Percentiles rank a stretch among this genome's conserved stretches.
These are phyloP conservation scores for Metopia argyrocephala DNA, from an alignment of 2,888 invertebrate genomes.

Conservation along the genomic window DNA sequence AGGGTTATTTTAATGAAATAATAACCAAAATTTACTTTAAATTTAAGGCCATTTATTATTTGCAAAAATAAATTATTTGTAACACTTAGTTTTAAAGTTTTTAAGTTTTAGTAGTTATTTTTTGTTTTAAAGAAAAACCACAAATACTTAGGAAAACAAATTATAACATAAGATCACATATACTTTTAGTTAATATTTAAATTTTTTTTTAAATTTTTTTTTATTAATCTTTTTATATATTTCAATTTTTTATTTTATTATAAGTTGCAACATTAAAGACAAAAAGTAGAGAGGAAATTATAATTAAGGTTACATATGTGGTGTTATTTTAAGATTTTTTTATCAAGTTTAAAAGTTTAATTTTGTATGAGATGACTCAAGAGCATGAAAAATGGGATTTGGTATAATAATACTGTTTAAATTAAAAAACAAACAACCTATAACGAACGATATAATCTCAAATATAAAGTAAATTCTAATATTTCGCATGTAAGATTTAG, in stretches of 20 bases:
- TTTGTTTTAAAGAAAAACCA: constrained; percentile 48
- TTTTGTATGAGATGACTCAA: constrained; percentile 37
- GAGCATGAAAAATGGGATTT: constrained; percentile 26
- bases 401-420: background rate
- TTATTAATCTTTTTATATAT: constrained; percentile 29
- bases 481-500: no score
- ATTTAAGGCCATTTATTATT: constrained; percentile 31
- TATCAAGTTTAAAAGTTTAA: constrained; percentile 21
- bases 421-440: no score
- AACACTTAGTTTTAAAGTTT: constrained; percentile 42
- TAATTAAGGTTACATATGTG: constrained; percentile 67
- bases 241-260: constrained; percentile 66
- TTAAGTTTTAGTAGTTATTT: constrained; percentile 40
- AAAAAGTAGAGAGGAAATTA: constrained; percentile 75
- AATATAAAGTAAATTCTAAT: no score
- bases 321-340: constrained; percentile 59
- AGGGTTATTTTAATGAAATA: constrained; percentile 13
- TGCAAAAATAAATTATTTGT: constrained; percentile 26
- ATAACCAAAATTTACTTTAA: background rate
- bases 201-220: constrained; percentile 37
- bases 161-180: constrained; percentile 59
- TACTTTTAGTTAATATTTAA: constrained; percentile 57
- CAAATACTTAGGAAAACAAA: constrained; percentile 55
- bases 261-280: constrained; percentile 79
- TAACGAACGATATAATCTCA: no score